Percentiles rank a stretch among this genome's conserved stretches.
Conservation (phyloP, 2,113 vertebrate species). For the Saccopteryx leptura region DNA sequence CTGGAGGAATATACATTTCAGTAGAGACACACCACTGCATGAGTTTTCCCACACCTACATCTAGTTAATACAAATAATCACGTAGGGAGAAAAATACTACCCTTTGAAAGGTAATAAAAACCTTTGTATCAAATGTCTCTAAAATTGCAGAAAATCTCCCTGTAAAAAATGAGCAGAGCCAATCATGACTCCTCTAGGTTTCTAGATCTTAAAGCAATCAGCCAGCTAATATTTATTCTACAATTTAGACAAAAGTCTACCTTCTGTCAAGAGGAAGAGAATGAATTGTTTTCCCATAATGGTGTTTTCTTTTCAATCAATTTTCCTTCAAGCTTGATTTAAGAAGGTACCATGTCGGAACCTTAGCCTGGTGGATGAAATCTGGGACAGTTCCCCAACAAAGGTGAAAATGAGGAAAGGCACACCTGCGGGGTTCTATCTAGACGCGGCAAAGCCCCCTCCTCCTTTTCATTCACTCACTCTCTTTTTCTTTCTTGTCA, state of each 20-base stretch:
- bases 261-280: slow-evolving; percentile 87
- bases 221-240: slow-evolving; percentile 88
- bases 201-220: slow-evolving; percentile 85
- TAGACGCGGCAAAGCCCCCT: neutral
- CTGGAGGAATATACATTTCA: neutral
- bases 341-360: slow-evolving; percentile 86
- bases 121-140: slow-evolving; percentile 49
- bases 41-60: neutral
- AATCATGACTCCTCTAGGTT: slow-evolving; percentile 70
- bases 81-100: neutral
- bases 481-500: slow-evolving; percentile 69
- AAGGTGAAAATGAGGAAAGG: slow-evolving; percentile 86
- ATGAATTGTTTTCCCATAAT: slow-evolving; percentile 90
- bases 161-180: slow-evolving; percentile 80
- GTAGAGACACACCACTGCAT: neutral
- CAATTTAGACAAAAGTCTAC: slow-evolving; percentile 87
- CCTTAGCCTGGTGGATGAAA: slow-evolving; percentile 73
- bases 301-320: slow-evolving; percentile 90
- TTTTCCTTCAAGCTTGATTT: slow-evolving; percentile 91
- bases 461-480: neutral
- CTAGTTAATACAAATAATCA: slow-evolving; percentile 49
- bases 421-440: slow-evolving; percentile 75
- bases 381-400: slow-evolving; percentile 81
- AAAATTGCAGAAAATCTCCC: slow-evolving; percentile 68
- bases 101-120: slow-evolving; percentile 45